A percentile compares a stretch with the other conserved stretches of the same genome.
phyloP scores from a whole-genome alignment of 2,797 vertebrate genomes.

The Crocodylus rhombifer region DNA sequence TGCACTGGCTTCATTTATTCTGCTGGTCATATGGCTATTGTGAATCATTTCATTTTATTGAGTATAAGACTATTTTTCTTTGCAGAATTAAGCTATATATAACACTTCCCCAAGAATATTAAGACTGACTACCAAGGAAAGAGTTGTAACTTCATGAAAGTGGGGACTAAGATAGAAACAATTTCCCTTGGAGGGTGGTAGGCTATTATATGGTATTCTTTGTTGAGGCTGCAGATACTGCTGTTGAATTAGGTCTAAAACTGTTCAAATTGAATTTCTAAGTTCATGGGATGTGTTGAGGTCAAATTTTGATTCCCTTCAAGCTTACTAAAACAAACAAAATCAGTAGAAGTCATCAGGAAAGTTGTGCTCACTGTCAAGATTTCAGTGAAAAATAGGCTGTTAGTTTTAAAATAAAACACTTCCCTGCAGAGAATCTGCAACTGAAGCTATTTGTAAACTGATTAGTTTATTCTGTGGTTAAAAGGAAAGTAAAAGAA shows the following conservation, averaged over 20 bases:
- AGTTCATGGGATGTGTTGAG: slow-evolving; percentile 6
- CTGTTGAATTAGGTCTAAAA: background rate
- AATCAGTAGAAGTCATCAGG: background rate
- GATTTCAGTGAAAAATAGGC: no score
- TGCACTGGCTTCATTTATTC: slow-evolving; percentile 57
- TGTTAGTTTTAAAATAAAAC: no score
- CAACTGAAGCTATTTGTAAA: background rate
- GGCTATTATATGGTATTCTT: background rate
- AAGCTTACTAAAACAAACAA: background rate
- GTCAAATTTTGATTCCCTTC: background rate
- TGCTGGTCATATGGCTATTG: slow-evolving; percentile 26
- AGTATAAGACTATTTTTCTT: background rate
- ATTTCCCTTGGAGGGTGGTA: background rate
- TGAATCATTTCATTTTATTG: background rate
- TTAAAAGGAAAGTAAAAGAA: no score
- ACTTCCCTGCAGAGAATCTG: background rate
- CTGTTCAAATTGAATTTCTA: background rate
- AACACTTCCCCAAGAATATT: background rate
- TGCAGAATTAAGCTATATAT: background rate
- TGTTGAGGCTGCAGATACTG: background rate
- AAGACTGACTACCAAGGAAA: background rate
- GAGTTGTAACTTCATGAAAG: background rate
- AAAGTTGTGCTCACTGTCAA: no score
- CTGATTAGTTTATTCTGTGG: background rate
- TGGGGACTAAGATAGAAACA: background rate